Evolutionary conservation across 2,888 invertebrate species (phyloP), one percentile per base, ranked within the genome.

Genomic region (Oscheius sp.): DNA sequence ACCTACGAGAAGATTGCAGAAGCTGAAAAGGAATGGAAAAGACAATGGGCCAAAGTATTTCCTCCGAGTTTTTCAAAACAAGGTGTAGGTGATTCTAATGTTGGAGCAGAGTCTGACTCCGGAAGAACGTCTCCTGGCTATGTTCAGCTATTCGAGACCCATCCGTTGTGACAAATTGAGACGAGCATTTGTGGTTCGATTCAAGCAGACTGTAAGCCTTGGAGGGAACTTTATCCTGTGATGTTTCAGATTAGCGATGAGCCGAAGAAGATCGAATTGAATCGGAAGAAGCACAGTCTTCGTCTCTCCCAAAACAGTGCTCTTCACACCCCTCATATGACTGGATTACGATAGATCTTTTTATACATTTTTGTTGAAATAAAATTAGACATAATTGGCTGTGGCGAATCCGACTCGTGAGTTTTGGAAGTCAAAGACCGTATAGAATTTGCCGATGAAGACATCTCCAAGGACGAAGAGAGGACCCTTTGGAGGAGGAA

Each of bases 1-100:
- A 97, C 97, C 3, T 97, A 97, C 87, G 95, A 96, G 88, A 94
- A 95, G 89, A 96, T 97, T 81, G 95, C 95, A 0, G 95, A 96
- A 88, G 95, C 96, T 0, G 91, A 95, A 80, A 96, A 96, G 87
- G 97, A 97, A 88, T 97, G 96, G 96, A 95, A 96, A 88, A 89
- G 97, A 86, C 92, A 92, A 90, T 64, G 64, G 50, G 50, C 64
- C 2, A 33, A 64, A 34, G 55, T 55, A 31, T 5, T 15, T 15
- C 46, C 39, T 6, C 27, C 8, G 17, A n/a, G 33, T 23, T 3
- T 5, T 12, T 8, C 12, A 34, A 34, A n/a, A n/a, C n/a, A n/a
- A n/a, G n/a, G n/a, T n/a, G n/a, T n/a, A 96, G 78, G 96, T 97
- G 73, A 96, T 97, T 34, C 89, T 97, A 74, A 96, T 96, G 29